Evolutionary conservation across 2,113 vertebrate species (phyloP), one percentile per base, ranked within the genome.

Genomic region (Peucedramus taeniatus): DNA sequence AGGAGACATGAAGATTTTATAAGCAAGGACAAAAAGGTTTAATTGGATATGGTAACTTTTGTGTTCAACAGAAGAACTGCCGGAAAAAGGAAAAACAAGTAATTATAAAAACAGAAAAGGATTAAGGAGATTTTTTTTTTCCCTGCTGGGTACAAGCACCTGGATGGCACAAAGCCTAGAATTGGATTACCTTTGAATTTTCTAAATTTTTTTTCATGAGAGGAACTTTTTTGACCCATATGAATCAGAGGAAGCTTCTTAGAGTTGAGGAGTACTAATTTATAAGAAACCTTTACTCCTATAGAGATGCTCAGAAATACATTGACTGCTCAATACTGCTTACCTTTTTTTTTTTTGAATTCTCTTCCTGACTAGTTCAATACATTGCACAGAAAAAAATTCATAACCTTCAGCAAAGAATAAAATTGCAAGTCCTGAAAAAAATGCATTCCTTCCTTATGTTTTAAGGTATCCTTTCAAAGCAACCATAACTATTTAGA

Each of bases 151-250:
- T 83, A 72, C 84, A 95, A 84, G 84, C 96, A 96, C 94, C 90
- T 97, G 87, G 64, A 97, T 97, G 96, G 96, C 95, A 92, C 37
- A 91, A 50, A 96, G 96, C 94, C 95, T 93, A 93, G 87, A 95
- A 96, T 0, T 91, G 54, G 92, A 96, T 97, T 97, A 91, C 54
- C 74, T 97, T 95, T 93, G 84, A 95, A 90, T 90, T 95, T 96
- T 87, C 60, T 76, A 59, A 93, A 94, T 91, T 91, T 49, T 96
- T 96, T 95, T 94, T 93, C 75, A 70, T 63, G 79, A 82, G 45
- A 87, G 42, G 33, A 89, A 83, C 72, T 75, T 69, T 92, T 94
- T 78, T 95, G 91, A 93, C 90, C 94, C 71, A 27, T 76, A 56
- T 83, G 85, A 94, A 95, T 77, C 39, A 70, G 74, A 90, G 21